Percentiles rank a stretch among this genome's conserved stretches.
Evolutionary conservation across 2,797 vertebrate species (phyloP).

Genomic region (Acanthurus leucopareius): DNA sequence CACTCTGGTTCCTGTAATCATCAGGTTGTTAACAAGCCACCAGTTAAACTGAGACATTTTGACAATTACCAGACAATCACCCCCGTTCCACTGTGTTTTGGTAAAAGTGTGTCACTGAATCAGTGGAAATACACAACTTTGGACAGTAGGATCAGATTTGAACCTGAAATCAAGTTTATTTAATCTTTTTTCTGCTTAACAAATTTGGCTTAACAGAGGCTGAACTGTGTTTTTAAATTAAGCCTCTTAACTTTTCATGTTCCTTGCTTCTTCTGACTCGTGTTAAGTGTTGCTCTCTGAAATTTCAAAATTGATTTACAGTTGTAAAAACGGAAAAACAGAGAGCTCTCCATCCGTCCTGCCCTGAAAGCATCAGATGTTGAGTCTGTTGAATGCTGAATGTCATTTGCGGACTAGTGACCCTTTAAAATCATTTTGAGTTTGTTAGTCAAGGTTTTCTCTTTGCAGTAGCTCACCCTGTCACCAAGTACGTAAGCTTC

Average conservation of each 20-base stretch:
- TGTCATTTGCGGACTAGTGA: constrained; percentile 23
- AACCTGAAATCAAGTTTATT: no score
- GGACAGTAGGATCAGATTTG: no score
- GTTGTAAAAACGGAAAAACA: background rate
- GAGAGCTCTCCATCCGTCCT: background rate
- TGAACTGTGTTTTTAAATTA: no score
- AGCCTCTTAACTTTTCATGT: background rate
- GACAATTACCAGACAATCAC: no score
- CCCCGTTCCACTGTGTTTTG: no score
- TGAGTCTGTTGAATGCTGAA: constrained; percentile 17
- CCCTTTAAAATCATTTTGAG: constrained; percentile 31
- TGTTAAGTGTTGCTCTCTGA: background rate
- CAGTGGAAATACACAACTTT: no score
- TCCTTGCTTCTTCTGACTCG: background rate
- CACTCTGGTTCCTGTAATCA: background rate
- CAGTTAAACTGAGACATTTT: no score
- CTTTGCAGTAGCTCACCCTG: constrained; percentile 10
- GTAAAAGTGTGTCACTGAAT: no score
- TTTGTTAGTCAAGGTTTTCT: constrained; percentile 10
- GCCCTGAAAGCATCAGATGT: background rate
- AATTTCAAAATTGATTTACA: background rate
- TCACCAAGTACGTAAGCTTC: constrained; percentile 45
- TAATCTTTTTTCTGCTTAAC: no score
- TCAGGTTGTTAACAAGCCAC: background rate
- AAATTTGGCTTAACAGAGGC: background rate